Evolutionary conservation across 1,140 invertebrate species (phyloP), one percentile per base, ranked within the genome.

Genomic region (Bombus superbus): DNA sequence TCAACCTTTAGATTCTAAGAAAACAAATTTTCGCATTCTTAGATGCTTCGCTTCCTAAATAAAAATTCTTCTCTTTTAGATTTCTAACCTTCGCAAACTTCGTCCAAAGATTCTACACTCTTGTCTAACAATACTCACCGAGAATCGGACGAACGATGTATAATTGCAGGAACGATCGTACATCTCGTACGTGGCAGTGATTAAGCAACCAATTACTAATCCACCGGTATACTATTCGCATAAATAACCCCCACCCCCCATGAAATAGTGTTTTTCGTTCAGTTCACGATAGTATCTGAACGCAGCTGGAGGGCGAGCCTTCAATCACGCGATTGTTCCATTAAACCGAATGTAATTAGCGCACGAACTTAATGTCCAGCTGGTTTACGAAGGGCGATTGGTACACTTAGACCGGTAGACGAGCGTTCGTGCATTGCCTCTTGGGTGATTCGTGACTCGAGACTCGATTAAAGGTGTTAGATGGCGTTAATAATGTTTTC

Each of bases 261-360:
- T 22, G 44, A 32, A 42, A 59, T 9, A 38, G 2, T 8, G 18
- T 82, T 74, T 66, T 76, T 57, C 25, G n/a, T 13, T 57, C 40
- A n/a, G 15, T n/a, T 25, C 40, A 44, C 57, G 42, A 75, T 64
- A 28, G 15, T n/a, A 35, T 35, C 42, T 13, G 78, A 53, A 25
- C 38, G n/a, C 62, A 25, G 62, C 42, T 13, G 62, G 28, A 47
- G 38, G 25, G 25, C 13, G 53, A 75, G 40, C 28, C 42, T 47
- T 35, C 32, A 22, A 82, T 75, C 81, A 75, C 81, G 81, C 81
- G 81, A 82, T 75, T 72, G 40, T 82, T 82, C 81, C 81, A 82
- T 75, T 82, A 81, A 59, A 42, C 53, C 53, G 80, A 81, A 81
- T 44, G 80, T 44, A 53, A 81, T 81, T 81, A 81, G 22, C n/a